Base-by-base conservation (phyloP, 2,888 invertebrate species). In the Venusia cambrica region DNA sequence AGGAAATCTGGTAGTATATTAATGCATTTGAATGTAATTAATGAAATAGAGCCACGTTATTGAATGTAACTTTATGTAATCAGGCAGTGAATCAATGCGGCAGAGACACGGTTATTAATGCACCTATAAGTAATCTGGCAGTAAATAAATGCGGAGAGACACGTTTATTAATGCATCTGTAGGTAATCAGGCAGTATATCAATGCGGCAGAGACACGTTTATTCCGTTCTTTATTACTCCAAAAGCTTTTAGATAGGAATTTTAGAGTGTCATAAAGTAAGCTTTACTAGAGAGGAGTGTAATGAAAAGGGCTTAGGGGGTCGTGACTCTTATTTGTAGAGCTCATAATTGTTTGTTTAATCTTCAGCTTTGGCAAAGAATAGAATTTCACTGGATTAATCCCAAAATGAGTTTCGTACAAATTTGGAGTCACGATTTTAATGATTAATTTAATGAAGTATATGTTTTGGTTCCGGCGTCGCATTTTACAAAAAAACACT, bases 221-320 rank as follows among this genome's bases (percentile, higher is more conserved):
- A 48, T 56, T 50, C 48, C 38, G 37, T 26, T 48, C 51, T 62
- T 63, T 62, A 63, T 56, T 58, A 57, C 45, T 42, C 40, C 50
- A 30, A 49, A 42, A 51, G 55, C 52, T 54, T 55, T 47, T 46
- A 57, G 56, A 53, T 51, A 45, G 46, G 49, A 55, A 55, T 61
- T 63, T 57, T 54, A 56, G 48, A 45, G 51, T 31, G 44, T 20
- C 48, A 55, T 59, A 57, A 63, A 63, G 52, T 54, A 48, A 21
- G 34, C 42, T 52, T 48, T 47, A 48, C 45, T 47, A 39, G 45
- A 45, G 48, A 37, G 22, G 45, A 48, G 49, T 34, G 31, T 40
- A 50, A 47, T 50, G 50, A 50, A 50, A 54, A 48, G 42, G 46
- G 45, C 51, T 51, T 45, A 46, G 46, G 45, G 45, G 45, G 45